Base-by-base conservation (phyloP, 1,140 invertebrate species). In the Zaprionus ghesquierei region DNA sequence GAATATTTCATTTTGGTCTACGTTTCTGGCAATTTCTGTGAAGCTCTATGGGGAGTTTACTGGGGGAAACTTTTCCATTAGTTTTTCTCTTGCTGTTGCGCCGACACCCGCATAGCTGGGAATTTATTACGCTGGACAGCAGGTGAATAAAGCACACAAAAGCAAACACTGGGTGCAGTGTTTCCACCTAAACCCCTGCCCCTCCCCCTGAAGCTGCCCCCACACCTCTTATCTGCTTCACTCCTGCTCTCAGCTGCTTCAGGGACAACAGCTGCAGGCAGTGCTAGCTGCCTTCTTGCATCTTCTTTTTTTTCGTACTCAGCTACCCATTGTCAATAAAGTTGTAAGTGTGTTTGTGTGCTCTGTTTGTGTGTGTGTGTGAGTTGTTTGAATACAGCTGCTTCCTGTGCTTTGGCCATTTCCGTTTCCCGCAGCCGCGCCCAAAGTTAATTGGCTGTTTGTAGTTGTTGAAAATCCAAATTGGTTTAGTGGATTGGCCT, bases 371-470 rank as follows among this genome's bases (percentile, higher is more conserved):
- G 46, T 27, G 31, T 60, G n/a, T 41, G 2, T 12, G 20, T 18
- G 51, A 29, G 38, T 69, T 69, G 63, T 70, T 80, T 77, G 69
- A 58, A 74, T 71, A 61, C 29, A 71, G 62, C 63, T 61, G 68
- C 60, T 81, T 69, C 69, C 74, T 66, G 69, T 60, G 77, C 69
- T 61, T 77, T 61, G 51, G 61, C 61, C 58, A 79, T 69, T 82
- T 86, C 64, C 76, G 69, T 82, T 82, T 63, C 18, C 54, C 41
- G 33, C 49, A 64, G 41, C 58, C 64, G 49, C 61, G 61, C 53
- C 79, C 75, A 69, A 81, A 87, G 64, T 82, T 87, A 86, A 86
- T 87, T 86, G 82, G 71, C 74, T 82, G 74, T 87, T 78, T 82
- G 69, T 87, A 76, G 63, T 66, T 79, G 60, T 38, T 71, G 33